Base-by-base conservation (phyloP, 92 coral and sea anemone species). In the Blastomussa wellsi region DNA sequence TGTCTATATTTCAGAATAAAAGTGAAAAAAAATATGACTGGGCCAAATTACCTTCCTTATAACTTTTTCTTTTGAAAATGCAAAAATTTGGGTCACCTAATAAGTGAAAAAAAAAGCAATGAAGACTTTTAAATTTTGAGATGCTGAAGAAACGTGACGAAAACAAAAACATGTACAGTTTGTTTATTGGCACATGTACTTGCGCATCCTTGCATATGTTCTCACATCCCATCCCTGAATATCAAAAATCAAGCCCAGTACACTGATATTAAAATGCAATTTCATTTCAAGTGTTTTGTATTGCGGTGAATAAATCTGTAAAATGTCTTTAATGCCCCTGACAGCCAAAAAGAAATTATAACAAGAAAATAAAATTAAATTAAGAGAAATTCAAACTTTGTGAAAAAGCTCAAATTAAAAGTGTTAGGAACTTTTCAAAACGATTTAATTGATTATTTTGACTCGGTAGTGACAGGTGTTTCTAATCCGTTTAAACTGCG, bases 391-490 rank as follows among this genome's bases (percentile, higher is more conserved):
- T 26, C 14, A 13, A 26, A 37, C 15, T 32, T 26, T 9, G 44
- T 7, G 44, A 15, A 6, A 28, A 19, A 69, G 74, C 74, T 38
- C 39, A 17, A 41, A 36, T 36, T 36, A 36, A 65, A 33, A 17
- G 36, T 69, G 13, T 60, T 33, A 69, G 74, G 14, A 69, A 35
- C 42, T 14, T 32, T 69, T 69, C 6, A 69, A 19, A 33, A 16
- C 5, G 0, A 65, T 26, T 65, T 0, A 65, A 65, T 16, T 7
- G 17, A 69, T 35, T 69, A 37, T 69, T 69, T 69, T 10, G 74
- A 69, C n/a, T 69, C 42, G 11, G 47, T 35, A n/a, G 8, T 26
- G 38, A 26, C 79, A 74, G 60, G 79, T 74, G 79, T 44, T 74
- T 47, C 20, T n/a, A 35, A 35, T 20, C 37, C 32, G 36, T 42